Evolutionary conservation across 2,113 vertebrate species (phyloP).

Genomic region (Onychostruthus taczanowskii): DNA sequence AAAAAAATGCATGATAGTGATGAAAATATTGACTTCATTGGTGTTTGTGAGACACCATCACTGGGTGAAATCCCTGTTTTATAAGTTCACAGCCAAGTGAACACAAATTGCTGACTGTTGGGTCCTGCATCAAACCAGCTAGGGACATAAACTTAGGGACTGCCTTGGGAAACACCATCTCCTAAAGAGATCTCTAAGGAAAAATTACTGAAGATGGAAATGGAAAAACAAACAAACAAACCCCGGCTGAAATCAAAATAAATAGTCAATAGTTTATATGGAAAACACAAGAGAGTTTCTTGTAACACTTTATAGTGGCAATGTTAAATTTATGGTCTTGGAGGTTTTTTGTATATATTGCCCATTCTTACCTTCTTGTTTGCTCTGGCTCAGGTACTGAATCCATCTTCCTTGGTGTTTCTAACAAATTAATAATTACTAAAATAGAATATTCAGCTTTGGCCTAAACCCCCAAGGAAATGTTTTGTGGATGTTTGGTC

Average conservation of each 20-base stretch:
- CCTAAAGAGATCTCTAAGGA: background rate
- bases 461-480: background rate
- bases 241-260: accelerated
- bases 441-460: background rate
- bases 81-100: background rate
- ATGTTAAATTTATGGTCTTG: background rate
- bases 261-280: background rate
- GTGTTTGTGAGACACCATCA: background rate
- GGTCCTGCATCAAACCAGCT: background rate
- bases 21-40: background rate
- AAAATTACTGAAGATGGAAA: background rate
- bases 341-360: background rate
- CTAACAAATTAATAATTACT: background rate
- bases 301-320: background rate
- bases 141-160: background rate
- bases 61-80: background rate
- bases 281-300: background rate
- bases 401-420: background rate
- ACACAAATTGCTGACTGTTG: background rate
- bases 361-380: background rate
- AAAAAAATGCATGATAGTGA: background rate
- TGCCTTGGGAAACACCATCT: background rate
- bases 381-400: background rate
- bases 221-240: background rate
- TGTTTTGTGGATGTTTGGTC: background rate